Percentiles rank a stretch among this genome's conserved stretches.
Conservation (phyloP, 2,113 vertebrate species). For the Pogona vitticeps region DNA sequence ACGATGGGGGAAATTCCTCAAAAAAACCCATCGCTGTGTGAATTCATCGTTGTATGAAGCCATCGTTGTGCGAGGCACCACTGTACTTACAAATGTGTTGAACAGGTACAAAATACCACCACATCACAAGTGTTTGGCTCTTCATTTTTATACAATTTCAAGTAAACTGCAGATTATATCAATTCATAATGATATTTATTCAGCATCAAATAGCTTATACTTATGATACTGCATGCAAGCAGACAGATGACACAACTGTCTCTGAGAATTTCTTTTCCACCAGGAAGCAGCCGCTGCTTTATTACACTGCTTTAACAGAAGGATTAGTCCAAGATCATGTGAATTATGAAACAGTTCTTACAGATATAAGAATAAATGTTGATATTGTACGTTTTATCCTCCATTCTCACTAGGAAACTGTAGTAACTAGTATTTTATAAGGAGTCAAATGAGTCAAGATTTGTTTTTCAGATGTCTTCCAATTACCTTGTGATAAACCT, state of each 20-base stretch:
- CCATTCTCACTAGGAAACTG: neutral
- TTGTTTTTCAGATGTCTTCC: accelerated
- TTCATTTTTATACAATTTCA: neutral
- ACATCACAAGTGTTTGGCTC: neutral
- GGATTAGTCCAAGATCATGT: neutral
- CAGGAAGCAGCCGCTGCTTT: neutral
- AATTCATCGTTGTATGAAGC: no score
- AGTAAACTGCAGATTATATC: neutral
- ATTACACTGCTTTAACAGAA: neutral
- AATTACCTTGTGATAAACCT: slow-evolving; percentile 97
- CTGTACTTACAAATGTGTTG: neutral
- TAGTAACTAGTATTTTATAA: neutral
- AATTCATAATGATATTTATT: neutral
- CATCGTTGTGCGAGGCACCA: no score
- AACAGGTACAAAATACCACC: neutral
- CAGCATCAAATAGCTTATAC: neutral
- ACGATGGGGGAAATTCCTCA: no score
- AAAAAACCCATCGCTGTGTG: no score
- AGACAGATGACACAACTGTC: neutral
- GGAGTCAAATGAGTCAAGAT: neutral
- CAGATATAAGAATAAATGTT: neutral
- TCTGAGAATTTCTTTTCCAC: no score
- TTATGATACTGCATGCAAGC: neutral
- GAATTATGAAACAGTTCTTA: neutral
- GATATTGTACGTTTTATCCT: neutral